These are phyloP conservation scores for Drosophila santomea DNA, from an alignment of 1,140 invertebrate genomes.

Conservation along the genomic window DNA sequence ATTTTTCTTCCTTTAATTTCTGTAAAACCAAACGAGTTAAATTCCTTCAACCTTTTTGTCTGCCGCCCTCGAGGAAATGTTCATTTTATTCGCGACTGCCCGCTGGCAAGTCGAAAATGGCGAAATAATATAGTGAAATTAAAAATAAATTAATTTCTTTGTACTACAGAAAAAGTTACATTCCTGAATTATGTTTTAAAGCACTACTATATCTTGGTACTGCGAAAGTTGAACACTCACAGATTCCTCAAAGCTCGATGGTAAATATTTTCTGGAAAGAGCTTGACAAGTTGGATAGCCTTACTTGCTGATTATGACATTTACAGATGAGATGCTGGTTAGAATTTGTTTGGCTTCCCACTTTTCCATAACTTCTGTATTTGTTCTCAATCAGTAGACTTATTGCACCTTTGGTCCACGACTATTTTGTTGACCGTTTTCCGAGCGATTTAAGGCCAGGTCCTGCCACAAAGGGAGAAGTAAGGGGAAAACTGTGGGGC, in stretches of 20 bases:
- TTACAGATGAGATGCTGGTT: slow-evolving; percentile 40
- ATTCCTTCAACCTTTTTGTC: slow-evolving; percentile 15
- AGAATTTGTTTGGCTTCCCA: slow-evolving; percentile 27
- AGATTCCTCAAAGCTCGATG: too few species aligned
- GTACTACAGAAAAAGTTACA: slow-evolving; percentile 9
- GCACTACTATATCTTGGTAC: too few species aligned
- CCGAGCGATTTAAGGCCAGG: slow-evolving; percentile 66
- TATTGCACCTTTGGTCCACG: slow-evolving; percentile 22
- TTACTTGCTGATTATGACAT: slow-evolving; percentile 18
- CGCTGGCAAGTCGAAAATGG: slow-evolving; percentile 6
- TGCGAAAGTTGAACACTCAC: too few species aligned
- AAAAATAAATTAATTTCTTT: slow-evolving; percentile 56
- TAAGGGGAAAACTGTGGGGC: slow-evolving; percentile 2
- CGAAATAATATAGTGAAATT: slow-evolving; percentile 29
- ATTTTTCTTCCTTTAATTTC: background rate
- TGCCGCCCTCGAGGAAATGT: slow-evolving; percentile 20
- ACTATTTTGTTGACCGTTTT: slow-evolving; percentile 52
- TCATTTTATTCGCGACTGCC: slow-evolving; percentile 23
- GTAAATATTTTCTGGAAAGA: background rate
- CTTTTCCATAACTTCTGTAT: slow-evolving; percentile 22
- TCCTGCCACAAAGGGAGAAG: slow-evolving; percentile 12
- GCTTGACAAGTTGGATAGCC: background rate
- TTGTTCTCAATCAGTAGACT: slow-evolving; percentile 12
- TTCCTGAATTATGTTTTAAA: slow-evolving; percentile 1
- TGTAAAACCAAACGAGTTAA: background rate